Evolutionary conservation across 2,113 vertebrate species (phyloP).

Genomic region (Monarcha castaneiventris): DNA sequence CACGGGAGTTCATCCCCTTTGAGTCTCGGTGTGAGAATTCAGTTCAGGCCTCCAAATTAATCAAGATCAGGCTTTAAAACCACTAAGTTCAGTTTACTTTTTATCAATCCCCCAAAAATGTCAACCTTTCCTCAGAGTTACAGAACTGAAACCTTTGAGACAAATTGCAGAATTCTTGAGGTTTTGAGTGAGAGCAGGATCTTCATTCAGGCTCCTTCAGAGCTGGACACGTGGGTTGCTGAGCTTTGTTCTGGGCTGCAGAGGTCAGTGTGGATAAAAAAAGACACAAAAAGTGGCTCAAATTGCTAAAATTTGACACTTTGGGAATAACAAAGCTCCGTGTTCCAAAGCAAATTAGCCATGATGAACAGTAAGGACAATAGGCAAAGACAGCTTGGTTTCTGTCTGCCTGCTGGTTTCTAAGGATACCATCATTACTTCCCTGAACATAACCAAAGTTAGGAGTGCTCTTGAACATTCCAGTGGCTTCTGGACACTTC

Average conservation of each 20-base stretch:
- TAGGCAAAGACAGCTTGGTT: neutral
- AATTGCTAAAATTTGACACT: neutral
- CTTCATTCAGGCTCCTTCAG: neutral
- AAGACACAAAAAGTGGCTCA: neutral
- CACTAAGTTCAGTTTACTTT: neutral
- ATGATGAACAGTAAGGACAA: neutral
- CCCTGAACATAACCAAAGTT: neutral
- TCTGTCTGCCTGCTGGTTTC: neutral
- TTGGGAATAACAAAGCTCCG: neutral
- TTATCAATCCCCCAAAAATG: neutral
- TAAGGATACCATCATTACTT: neutral
- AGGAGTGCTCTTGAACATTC: neutral
- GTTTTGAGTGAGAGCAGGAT: neutral
- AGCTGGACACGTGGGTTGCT: accelerated
- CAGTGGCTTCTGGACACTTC: neutral
- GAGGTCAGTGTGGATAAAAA: neutral
- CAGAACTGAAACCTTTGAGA: neutral
- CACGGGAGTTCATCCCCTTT: neutral
- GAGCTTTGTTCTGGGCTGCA: neutral
- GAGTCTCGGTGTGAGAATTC: neutral
- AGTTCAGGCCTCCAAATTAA: neutral
- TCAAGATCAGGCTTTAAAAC: neutral
- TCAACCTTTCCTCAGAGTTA: neutral
- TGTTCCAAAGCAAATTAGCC: neutral
- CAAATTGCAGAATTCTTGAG: neutral